Base-by-base conservation (phyloP, 2,113 vertebrate genomes). In the Ictalurus furcatus region DNA sequence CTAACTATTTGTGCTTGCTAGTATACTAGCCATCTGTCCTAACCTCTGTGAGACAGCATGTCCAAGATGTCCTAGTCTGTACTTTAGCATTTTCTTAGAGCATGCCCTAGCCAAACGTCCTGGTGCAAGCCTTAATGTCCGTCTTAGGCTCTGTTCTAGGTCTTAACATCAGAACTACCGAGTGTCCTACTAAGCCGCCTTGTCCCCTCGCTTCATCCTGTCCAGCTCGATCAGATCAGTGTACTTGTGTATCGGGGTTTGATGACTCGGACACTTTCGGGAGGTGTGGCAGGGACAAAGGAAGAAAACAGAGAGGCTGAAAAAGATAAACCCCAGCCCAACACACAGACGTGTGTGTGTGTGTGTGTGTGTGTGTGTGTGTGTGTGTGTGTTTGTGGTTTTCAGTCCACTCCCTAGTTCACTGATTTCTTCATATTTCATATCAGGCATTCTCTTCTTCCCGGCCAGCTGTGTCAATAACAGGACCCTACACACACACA, bases 381-480 rank as follows among this genome's bases (percentile, higher is more conserved):
- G 52, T 52, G 69, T 44, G 84, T 48, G 34, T 69, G 21, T 85
- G 28, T 82, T 65, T 88, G 69, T 74, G 59, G 65, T 86, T 91
- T 92, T 88, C 58, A 86, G 88, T 79, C 79, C 90, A 89, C 91
- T 90, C 92, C 91, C 88, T 84, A 86, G 81, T 90, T 92, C 93
- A 89, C 89, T 81, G 30, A 92, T 93, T 92, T 93, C 91, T 93
- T 95, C 94, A 95, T 95, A 95, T 96, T 95, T 95, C 94, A 96
- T 93, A 94, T 96, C 93, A 94, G 95, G 94, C 95, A 96, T 95
- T 95, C 94, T 91, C 94, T 95, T 95, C 94, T 94, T 93, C 85
- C 85, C 67, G 91, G 92, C 94, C 94, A 95, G 95, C 96, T 96
- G 95, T 95, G 95, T 95, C 95, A 96, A 96, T 94, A 95, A 92